Base-by-base conservation (phyloP, 1,140 invertebrate species). In the Halictus rubicundus region DNA sequence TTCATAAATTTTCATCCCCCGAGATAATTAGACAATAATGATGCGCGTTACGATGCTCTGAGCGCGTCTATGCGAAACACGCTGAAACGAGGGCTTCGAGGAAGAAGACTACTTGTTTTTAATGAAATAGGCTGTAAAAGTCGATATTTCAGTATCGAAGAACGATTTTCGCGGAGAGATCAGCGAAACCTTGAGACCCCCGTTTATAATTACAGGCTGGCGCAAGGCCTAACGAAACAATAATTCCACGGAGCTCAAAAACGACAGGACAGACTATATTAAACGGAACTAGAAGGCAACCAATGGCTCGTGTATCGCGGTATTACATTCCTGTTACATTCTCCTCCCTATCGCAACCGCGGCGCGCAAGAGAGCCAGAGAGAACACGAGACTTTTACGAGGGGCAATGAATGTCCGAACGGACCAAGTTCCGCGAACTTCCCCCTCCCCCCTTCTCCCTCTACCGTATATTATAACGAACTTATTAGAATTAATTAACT, bases 401-500 rank as follows among this genome's bases (percentile, higher is more conserved):
- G 81, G 78, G 66, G 85, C 77, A 80, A 87, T 83, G 66, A 85
- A 85, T 81, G 74, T 84, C 84, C 25, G 61, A 37, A 25, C 68
- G 10, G 46, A n/a, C 23, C 59, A 63, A 46, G 73, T 71, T 77
- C 54, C 70, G 42, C 19, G 46, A 75, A 78, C 52, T 59, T 80
- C 54, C 77, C 21, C 68, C n/a, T n/a, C n/a, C n/a, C n/a, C n/a
- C n/a, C n/a, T n/a, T n/a, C n/a, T n/a, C n/a, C n/a, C n/a, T n/a
- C n/a, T n/a, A n/a, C n/a, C 68, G 65, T 85, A 87, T 85, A 85
- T 85, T 85, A 83, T 82, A 57, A 85, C 37, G 64, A 88, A 88
- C 70, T 88, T 89, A 89, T 88, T 89, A 83, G 83, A 89, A 89
- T 90, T 88, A 83, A 89, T 90, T 89, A 90, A 90, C 88, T 89